phyloP scores from a whole-genome alignment of 1,140 invertebrate genomes.

The Helicoverpa zea region DNA sequence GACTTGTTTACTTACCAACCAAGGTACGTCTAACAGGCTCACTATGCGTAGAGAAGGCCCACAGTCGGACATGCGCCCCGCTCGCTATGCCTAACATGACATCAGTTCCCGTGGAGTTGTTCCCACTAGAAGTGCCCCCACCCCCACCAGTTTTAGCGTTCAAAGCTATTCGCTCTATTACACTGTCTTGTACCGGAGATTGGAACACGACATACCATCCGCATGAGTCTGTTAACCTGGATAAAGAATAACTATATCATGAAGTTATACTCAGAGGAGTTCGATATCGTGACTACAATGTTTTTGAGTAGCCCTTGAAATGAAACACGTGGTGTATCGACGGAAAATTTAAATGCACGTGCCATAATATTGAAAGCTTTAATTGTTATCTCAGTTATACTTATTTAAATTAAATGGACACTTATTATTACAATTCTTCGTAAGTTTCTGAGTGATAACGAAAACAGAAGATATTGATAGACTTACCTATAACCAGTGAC shows the following conservation, averaged over 20 bases:
- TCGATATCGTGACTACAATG: too few relatives aligned
- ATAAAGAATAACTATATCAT: conserved; percentile 52
- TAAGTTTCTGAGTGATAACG: too few relatives aligned
- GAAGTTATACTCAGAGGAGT: background rate
- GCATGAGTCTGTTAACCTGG: conserved; percentile 96
- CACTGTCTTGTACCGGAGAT: conserved; percentile 95
- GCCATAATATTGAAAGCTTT: too few relatives aligned
- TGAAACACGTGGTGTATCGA: too few relatives aligned
- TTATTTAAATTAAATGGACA: too few relatives aligned
- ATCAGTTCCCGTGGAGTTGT: conserved; percentile 76
- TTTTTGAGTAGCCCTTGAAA: too few relatives aligned
- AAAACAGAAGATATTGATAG: background rate
- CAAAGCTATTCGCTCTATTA: conserved; percentile 97
- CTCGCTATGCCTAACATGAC: conserved; percentile 91
- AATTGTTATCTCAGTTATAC: too few relatives aligned
- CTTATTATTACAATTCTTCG: too few relatives aligned
- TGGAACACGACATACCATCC: conserved; percentile 98
- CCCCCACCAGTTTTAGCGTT: conserved; percentile 95
- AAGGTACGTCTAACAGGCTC: conserved; percentile 83
- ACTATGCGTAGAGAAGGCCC: conserved; percentile 92
- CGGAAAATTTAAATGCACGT: too few relatives aligned
- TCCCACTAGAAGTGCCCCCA: conserved; percentile 82
- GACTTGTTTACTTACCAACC: conserved; percentile 69
- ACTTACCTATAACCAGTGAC: conserved; percentile 96
- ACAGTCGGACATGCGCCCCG: conserved; percentile 94